Percentiles rank a stretch among this genome's conserved stretches.
Conservation (phyloP, 2,888 invertebrate species). For the Agrenia bidenticulata region DNA sequence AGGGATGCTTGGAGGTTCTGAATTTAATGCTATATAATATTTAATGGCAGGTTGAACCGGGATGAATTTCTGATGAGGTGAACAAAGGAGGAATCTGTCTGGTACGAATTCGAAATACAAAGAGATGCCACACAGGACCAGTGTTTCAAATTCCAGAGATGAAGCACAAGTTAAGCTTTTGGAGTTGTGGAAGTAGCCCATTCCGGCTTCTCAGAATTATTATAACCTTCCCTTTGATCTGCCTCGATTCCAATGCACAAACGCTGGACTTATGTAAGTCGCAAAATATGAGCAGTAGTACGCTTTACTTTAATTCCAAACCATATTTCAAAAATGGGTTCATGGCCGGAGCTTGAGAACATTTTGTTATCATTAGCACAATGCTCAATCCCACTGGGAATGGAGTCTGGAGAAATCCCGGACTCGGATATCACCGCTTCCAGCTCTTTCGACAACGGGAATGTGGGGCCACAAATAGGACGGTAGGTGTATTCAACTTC, state of each 20-base stretch:
- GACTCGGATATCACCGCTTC: slow-evolving; percentile 67
- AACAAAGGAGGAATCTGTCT: neutral
- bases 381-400: slow-evolving; percentile 65
- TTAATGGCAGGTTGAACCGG: too few relatives aligned
- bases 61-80: too few relatives aligned
- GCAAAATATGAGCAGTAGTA: neutral
- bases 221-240: neutral
- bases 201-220: neutral
- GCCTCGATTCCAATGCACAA: neutral
- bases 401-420: slow-evolving; percentile 66
- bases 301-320: neutral
- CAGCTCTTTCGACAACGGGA: slow-evolving; percentile 66
- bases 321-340: too few relatives aligned
- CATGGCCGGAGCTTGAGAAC: neutral
- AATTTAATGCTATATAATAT: too few relatives aligned
- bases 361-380: slow-evolving; percentile 57
- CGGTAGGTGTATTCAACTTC: neutral
- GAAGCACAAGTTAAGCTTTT: neutral
- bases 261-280: slow-evolving; percentile 13
- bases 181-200: too few relatives aligned
- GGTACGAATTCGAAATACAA: neutral
- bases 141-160: neutral
- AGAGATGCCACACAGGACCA: neutral
- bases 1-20: too few relatives aligned
- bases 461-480: slow-evolving; percentile 62